These are phyloP conservation scores for Cygnus buccinator DNA, from an alignment of 2,113 vertebrate species.

Conservation along the genomic window DNA sequence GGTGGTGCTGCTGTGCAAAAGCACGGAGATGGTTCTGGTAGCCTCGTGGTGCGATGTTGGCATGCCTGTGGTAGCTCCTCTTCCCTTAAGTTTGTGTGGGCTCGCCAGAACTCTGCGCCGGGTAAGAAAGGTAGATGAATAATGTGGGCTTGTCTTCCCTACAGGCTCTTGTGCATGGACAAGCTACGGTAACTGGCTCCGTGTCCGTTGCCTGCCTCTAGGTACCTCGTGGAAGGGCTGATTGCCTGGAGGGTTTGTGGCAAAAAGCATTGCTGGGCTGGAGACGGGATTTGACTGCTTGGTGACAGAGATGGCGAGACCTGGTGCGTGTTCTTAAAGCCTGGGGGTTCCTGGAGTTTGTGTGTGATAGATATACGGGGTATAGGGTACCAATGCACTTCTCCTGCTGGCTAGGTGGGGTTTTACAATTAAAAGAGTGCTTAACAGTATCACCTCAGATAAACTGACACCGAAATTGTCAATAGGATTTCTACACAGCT, in stretches of 20 bases:
- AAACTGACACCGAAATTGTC: neutral
- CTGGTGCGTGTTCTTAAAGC: neutral
- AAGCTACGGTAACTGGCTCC: neutral
- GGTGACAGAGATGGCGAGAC: neutral
- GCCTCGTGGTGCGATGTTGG: neutral
- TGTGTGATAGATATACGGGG: neutral
- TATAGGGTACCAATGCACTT: neutral
- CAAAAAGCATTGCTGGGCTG: neutral
- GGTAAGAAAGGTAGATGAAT: neutral
- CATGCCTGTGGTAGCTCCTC: neutral
- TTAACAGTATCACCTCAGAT: neutral
- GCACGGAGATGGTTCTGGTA: neutral
- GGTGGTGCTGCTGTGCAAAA: neutral
- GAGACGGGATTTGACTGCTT: neutral
- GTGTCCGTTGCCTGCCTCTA: accelerated
- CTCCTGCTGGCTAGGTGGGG: neutral
- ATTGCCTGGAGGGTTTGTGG: neutral
- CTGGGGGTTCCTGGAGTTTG: neutral
- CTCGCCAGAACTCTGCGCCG: neutral
- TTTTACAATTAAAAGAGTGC: neutral
- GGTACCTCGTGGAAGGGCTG: neutral
- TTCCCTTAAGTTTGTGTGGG: neutral
- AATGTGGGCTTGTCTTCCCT: neutral
- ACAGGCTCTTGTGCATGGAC: neutral
- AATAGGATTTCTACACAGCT: neutral